These are phyloP conservation scores for Leptinotarsa rubiginosa DNA, from an alignment of 2,888 invertebrate species.

Conservation along the genomic window DNA sequence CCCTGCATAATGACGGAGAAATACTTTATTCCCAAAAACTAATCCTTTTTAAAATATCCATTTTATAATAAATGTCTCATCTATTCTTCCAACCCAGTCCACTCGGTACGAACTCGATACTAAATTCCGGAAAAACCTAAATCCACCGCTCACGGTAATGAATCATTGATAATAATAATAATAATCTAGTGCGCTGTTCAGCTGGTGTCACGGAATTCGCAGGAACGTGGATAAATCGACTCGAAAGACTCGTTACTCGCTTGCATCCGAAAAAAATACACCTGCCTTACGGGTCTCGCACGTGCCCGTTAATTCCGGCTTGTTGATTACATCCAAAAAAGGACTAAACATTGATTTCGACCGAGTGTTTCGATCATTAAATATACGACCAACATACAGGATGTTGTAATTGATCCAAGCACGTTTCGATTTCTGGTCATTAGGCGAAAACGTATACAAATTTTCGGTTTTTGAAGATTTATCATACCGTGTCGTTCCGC, in stretches of 20 bases:
- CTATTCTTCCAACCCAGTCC: background rate
- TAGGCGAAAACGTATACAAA: background rate
- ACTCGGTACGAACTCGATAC: background rate
- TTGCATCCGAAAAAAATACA: slow-evolving; percentile 1
- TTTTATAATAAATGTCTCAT: no score
- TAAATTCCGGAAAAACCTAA: background rate
- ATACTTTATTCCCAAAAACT: background rate
- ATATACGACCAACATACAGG: slow-evolving; percentile 6
- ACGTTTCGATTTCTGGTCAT: background rate
- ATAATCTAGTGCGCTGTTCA: slow-evolving; percentile 39
- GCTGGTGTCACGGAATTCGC: slow-evolving; percentile 44
- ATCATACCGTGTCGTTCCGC: no score
- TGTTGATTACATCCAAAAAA: slow-evolving; percentile 10
- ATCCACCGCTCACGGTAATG: background rate
- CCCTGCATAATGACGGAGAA: no score
- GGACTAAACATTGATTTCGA: slow-evolving; percentile 16
- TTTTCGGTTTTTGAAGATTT: background rate
- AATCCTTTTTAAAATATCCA: no score
- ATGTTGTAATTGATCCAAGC: background rate
- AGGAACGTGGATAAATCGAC: slow-evolving; percentile 42
- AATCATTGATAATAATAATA: slow-evolving; percentile 30
- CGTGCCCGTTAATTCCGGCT: slow-evolving; percentile 16
- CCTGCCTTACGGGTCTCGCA: slow-evolving; percentile 5
- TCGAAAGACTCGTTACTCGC: slow-evolving; percentile 18
- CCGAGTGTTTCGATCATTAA: slow-evolving; percentile 14